Conservation (phyloP, 2,888 invertebrate genomes). For the Penaeus monodon region DNA sequence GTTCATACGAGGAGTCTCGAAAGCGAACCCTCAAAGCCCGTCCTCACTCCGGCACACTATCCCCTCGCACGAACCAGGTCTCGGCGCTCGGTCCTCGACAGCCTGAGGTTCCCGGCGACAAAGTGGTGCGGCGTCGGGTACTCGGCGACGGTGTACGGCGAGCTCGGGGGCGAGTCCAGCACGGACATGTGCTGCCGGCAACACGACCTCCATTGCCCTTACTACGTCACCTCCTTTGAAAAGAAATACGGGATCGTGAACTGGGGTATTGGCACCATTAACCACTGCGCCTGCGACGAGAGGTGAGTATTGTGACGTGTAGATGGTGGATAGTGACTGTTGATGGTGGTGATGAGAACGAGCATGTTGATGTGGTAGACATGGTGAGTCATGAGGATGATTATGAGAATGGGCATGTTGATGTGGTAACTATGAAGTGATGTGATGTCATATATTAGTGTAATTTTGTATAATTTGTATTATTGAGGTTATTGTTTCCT, state of each 20-base stretch:
- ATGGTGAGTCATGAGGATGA: too few relatives aligned
- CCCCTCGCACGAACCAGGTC: constrained; percentile 22
- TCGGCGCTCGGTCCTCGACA: constrained; percentile 50
- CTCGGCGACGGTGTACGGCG: constrained; percentile 83
- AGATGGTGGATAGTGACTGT: not conserved
- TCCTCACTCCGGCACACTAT: too few relatives aligned
- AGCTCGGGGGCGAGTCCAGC: constrained; percentile 84
- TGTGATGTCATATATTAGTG: too few relatives aligned
- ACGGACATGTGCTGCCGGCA: constrained; percentile 90
- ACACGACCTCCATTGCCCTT: constrained; percentile 86
- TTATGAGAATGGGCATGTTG: too few relatives aligned
- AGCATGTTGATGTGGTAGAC: too few relatives aligned
- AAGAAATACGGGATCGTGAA: constrained; percentile 89
- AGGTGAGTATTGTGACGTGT: constrained; percentile 76
- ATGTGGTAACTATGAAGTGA: too few relatives aligned
- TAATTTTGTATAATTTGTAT: too few relatives aligned
- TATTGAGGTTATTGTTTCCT: too few relatives aligned
- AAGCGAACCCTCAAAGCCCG: too few relatives aligned
- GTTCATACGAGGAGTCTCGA: not conserved
- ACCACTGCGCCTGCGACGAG: constrained; percentile 93
- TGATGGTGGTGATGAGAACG: too few relatives aligned
- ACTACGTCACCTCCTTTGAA: constrained; percentile 86
- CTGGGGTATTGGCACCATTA: constrained; percentile 89
- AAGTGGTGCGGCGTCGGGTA: constrained; percentile 95
- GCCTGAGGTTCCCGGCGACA: constrained; percentile 61